These are phyloP conservation scores for Percina caprodes DNA, from an alignment of 2,113 vertebrate species.

Conservation along the genomic window DNA sequence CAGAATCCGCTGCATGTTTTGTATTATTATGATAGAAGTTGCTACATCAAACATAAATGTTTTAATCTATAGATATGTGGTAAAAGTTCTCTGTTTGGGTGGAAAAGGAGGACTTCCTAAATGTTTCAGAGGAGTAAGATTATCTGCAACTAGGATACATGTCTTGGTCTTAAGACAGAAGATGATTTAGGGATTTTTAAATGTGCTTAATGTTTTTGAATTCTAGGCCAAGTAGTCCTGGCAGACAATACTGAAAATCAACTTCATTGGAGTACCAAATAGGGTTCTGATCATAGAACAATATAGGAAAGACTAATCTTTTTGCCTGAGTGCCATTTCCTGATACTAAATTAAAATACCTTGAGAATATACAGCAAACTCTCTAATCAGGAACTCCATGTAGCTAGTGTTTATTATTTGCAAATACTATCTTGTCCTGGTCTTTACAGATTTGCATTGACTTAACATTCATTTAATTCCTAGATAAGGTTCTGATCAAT, in stretches of 20 bases:
- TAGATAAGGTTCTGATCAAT: conserved; percentile 1
- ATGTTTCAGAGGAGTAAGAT: not conserved
- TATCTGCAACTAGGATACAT: not conserved
- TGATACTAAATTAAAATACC: not conserved
- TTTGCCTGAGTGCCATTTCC: not conserved
- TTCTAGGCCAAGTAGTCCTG: not conserved
- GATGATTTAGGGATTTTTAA: not conserved
- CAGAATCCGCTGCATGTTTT: not conserved
- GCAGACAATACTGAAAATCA: not conserved
- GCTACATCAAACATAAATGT: not conserved
- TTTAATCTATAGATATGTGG: too few relatives aligned
- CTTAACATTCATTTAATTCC: not conserved
- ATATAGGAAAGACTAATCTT: not conserved
- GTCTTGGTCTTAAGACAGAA: not conserved
- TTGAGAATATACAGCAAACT: not conserved
- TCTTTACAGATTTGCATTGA: not conserved
- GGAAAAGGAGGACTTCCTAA: too few relatives aligned
- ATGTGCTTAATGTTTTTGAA: not conserved
- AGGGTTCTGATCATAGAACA: not conserved
- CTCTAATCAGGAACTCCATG: not conserved
- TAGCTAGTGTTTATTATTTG: not conserved
- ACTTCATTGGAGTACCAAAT: not conserved
- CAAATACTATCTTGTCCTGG: not conserved
- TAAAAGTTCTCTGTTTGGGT: too few relatives aligned
- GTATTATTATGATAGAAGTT: not conserved